Base-by-base conservation (phyloP, 1,140 invertebrate species). In the Listronotus oregonensis region DNA sequence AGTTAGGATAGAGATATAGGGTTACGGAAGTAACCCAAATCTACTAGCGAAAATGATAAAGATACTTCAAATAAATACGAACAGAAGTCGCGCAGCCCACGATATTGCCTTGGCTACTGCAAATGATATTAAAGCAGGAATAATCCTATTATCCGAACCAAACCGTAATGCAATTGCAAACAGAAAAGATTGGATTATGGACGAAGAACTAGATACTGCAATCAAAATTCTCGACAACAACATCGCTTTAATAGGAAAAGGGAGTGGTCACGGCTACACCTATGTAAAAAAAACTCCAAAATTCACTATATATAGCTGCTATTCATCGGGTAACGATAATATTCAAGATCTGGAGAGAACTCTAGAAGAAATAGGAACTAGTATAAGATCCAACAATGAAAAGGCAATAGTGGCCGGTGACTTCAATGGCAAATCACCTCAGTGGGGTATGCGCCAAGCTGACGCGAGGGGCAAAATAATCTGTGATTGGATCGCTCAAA, bases 261-360 rank as follows among this genome's bases (percentile, higher is more conserved):
- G 17, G n/a, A 8, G 2, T 1, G 42, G 42, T 3, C 1, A 44
- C 4, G 42, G 42, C 8, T 44, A 3, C 8, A 11, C 17, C 3
- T 44, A 14, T 44, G 17, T 44, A 2, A 8, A n/a, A n/a, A n/a
- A 2, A 6, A 44, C 42, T n/a, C 10, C 1, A n/a, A 12, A 44
- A 6, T n/a, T 37, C 8, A 37, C 34, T 4, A 37, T 37, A 2
- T 37, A 37, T 8, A 5, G 3, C 7, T 37, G 49, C 18, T 55
- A 55, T 14, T 11, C 32, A 1, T 55, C 51, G 1, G 7, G 18
- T 3, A 52, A 52, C 27, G 27, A 32, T n/a, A 18, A 52, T 1
- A 37, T 55, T 39, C 1, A 55, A 39, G 51, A 55, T 6, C 51
- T 55, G 39, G 51, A 55, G 39, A 17, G 39, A 0, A 55, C 32